phyloP scores from a whole-genome alignment of 2,888 invertebrate genomes.

The Trichogramma dendrolimi region DNA sequence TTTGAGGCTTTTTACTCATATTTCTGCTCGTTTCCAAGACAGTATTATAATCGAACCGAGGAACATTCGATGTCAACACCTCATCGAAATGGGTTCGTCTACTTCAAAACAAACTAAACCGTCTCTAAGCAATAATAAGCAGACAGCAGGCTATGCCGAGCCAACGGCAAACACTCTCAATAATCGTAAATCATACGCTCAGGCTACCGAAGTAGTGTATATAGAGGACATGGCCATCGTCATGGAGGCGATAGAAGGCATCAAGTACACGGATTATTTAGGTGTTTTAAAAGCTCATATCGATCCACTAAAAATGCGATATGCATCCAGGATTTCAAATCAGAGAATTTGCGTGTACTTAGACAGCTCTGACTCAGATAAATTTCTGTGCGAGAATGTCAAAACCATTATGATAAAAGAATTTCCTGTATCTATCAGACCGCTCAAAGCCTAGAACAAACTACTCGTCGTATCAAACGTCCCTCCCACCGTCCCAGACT shows the following conservation, averaged over 20 bases:
- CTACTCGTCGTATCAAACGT: constrained; percentile 5
- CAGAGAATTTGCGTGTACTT: not conserved
- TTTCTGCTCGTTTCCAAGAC: no score
- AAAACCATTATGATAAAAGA: constrained; percentile 1
- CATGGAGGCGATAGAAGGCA: not conserved
- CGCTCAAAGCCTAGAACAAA: constrained; percentile 1
- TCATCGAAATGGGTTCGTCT: no score
- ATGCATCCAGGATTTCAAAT: constrained; percentile 1
- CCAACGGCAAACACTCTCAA: no score
- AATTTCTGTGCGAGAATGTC: not conserved
- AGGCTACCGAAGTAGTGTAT: no score
- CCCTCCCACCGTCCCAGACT: not conserved
- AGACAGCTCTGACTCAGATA: not conserved
- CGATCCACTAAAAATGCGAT: not conserved
- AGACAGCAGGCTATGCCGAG: no score
- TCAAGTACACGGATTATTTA: not conserved
- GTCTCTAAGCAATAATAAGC: no score
- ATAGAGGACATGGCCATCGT: no score
- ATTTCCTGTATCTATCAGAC: not conserved
- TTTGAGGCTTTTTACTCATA: no score
- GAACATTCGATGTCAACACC: no score
- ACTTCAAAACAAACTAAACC: no score
- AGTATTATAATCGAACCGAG: no score
- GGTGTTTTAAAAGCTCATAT: not conserved
- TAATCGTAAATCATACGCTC: no score